Base-by-base conservation (phyloP, 1,140 invertebrate genomes). In the Bombus cullumanus region DNA sequence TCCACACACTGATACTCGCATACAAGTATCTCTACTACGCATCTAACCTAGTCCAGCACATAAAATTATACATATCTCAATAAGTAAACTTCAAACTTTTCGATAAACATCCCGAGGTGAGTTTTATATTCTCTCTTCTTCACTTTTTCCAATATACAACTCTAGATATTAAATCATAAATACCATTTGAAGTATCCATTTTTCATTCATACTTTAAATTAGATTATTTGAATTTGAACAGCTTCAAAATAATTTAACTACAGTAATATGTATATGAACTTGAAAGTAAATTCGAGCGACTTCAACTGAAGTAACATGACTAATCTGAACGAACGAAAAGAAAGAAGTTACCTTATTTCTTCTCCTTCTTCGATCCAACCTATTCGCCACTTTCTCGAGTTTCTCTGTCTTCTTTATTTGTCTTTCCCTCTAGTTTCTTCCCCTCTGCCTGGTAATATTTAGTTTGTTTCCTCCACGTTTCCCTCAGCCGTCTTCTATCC, bases 321-420 rank as follows among this genome's bases (percentile, higher is more conserved):
- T 62, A 62, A 62, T 62, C 59, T n/a, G 31, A 66, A 34, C 13
- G 64, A 9, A 66, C 15, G n/a, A 9, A 68, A 34, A 9, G n/a
- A 43, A 47, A 31, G 47, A 66, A 66, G 57, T 75, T 73, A 68
- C 22, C 47, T 53, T 25, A 37, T 59, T 78, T 22, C 41, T 62
- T 71, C 73, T 62, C 8, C 31, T 64, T 85, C 34, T 31, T 22
- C 39, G 39, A 43, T 18, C 12, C 53, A 22, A 41, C 66, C 47
- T 43, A 10, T 39, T 39, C 28, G 34, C n/a, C 31, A 15, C 34
- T 22, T 47, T 25, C 31, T 22, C 71, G 9, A 47, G 37, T 74
- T 53, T 41, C 73, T 72, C 69, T 31, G 43, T 76, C 37, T 39
- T 75, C 41, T 74, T 71, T 64, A 34, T 73, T 73, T 82, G 68